Evolutionary conservation across 1,140 invertebrate genomes (phyloP), one percentile per base, ranked within the genome.

Genomic region (Xylocopa sonorina): DNA sequence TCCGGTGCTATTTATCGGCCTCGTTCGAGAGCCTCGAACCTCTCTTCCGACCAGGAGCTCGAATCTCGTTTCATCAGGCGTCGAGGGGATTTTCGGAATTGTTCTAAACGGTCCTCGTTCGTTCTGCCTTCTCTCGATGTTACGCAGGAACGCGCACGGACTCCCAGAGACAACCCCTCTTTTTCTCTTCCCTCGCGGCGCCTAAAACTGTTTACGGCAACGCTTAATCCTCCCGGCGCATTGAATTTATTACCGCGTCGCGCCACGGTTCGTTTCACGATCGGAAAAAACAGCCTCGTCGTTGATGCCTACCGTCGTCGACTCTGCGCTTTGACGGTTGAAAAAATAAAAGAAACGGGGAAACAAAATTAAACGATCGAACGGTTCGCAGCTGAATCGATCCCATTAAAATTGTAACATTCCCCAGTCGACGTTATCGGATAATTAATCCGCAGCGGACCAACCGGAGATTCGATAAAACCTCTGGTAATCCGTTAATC

Each of bases 81-180:
- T 67, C 48, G 5, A 67, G 73, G 50, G 73, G 73, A 76, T 76
- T 76, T 67, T 55, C 14, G 51, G 63, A 76, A 67, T 68, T 27
- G 73, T 21, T 48, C 62, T 76, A 68, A 77, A 77, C 12, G 29
- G 43, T 34, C 41, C 1, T 27, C 32, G 57, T 38, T 60, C 32
- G 18, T 58, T 38, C 67, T n/a, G n/a, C 29, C 7, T 38, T n/a
- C 32, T 16, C 10, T 18, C 18, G n/a, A 14, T 50, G 16, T 21
- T 12, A 2, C 12, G 27, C 1, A 21, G 18, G 14, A 32, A 43
- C 53, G 38, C 6, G 46, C 46, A 32, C 60, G 46, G 48, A 64
- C 43, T 41, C 18, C 18, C 14, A 34, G 34, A 1, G 38, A n/a
- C n/a, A n/a, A 18, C 55, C 21, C 60, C 21, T 14, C 43, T 10